Base-by-base conservation (phyloP, 2,797 vertebrate genomes). In the Rhynchonycteris naso region DNA sequence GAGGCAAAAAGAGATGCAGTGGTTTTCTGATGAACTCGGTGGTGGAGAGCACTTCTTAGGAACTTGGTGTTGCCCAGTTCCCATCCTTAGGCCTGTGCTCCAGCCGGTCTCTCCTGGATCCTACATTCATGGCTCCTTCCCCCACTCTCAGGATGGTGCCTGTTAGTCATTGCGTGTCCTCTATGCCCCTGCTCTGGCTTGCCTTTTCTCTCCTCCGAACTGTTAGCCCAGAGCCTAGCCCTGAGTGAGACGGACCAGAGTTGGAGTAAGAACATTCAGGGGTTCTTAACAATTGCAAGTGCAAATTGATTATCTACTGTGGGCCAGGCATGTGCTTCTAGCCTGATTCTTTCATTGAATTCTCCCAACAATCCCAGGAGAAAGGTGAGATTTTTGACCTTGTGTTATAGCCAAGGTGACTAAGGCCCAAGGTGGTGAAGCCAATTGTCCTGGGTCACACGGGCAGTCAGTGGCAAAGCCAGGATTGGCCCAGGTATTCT, bases 1-100 rank as follows among this genome's bases (percentile, higher is more conserved):
- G 13, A 92, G 80, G 94, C 93, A 95, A 88, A 94, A 79, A 71
- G 91, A 92, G 92, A 94, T 81, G 94, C 84, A 52, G 74, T 68
- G 83, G 75, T 68, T 92, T 96, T 81, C 58, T 97, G 95, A 88
- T 69, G 92, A 92, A 93, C 88, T 16, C 11, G 10, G 69, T 24
- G 26, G 47, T 22, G 7, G 9, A 59, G 9, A 78, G 75, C 2
- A 0, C 14, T 87, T 75, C 84, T 76, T 21, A 26, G 95, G 65
- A 71, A 14, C n/a, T 68, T 76, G 38, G 47, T 5, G 1, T 33
- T 13, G 50, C 13, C 26, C 22, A 10, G 58, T 38, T 69, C 43
- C 47, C 2, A 9, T 3, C 35, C 54, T 54, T 0, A 0, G 58
- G 21, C n/a, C 52, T 72, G 24, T 22, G 35, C 21, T 33, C 38